Evolutionary conservation across 2,113 vertebrate species (phyloP).

Genomic region (Arvicanthis niloticus): DNA sequence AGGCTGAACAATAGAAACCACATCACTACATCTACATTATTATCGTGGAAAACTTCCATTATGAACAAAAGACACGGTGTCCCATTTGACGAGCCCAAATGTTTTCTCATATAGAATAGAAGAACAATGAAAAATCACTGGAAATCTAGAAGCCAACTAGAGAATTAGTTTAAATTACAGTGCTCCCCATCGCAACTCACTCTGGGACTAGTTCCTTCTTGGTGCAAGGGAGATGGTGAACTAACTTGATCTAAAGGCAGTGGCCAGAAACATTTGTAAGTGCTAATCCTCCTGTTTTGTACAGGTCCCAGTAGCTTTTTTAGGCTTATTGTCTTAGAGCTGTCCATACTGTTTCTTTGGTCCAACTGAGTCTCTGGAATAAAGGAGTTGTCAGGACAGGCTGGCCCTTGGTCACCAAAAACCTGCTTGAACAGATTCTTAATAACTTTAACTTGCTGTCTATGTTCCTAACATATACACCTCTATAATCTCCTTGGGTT

Average conservation of each 20-base stretch:
- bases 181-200: too few relatives aligned
- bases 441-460: background rate
- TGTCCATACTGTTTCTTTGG: background rate
- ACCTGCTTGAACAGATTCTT: background rate
- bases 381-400: background rate
- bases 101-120: background rate
- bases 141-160: background rate
- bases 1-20: too few relatives aligned
- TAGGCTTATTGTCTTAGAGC: background rate
- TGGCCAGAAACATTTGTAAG: background rate
- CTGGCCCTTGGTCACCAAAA: background rate
- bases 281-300: background rate
- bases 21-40: too few relatives aligned
- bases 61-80: too few relatives aligned
- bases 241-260: background rate
- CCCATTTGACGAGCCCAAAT: background rate
- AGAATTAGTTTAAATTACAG: background rate
- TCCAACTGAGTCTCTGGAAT: background rate
- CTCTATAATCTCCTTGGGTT: background rate
- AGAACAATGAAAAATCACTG: background rate
- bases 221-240: background rate
- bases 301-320: background rate
- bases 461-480: background rate
- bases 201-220: background rate
- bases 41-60: accelerated